These are phyloP conservation scores for Trichonephila clavipes DNA, from an alignment of 1,140 invertebrate genomes.

Conservation along the genomic window DNA sequence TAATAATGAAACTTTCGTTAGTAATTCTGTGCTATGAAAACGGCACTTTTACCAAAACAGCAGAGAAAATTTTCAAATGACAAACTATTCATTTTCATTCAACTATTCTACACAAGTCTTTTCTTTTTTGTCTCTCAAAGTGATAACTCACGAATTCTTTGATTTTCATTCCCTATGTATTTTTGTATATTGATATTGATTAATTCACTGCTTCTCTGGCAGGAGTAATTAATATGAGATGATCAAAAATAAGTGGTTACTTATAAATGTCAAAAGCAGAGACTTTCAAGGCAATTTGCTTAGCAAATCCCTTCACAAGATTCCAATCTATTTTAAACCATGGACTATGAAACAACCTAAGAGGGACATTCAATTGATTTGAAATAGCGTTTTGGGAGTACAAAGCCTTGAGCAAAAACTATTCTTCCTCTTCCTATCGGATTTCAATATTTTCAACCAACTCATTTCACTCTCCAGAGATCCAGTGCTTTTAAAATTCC, in stretches of 20 bases:
- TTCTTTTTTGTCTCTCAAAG: not conserved
- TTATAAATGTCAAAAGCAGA: constrained; percentile 25
- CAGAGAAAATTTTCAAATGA: too few relatives aligned
- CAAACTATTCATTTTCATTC: too few relatives aligned
- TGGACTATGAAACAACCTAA: constrained; percentile 34
- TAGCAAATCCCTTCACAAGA: not conserved
- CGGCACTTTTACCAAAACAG: too few relatives aligned
- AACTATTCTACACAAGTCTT: too few relatives aligned
- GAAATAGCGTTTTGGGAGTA: constrained; percentile 18
- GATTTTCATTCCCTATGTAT: not conserved
- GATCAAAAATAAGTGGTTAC: constrained; percentile 1
- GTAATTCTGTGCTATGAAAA: too few relatives aligned
- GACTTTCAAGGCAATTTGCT: not conserved
- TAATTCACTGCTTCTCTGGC: constrained; percentile 3
- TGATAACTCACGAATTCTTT: not conserved
- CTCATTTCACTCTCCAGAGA: not conserved
- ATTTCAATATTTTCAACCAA: constrained; percentile 62
- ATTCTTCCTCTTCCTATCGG: constrained; percentile 14
- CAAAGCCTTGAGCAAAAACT: constrained; percentile 45
- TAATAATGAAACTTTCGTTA: too few relatives aligned
- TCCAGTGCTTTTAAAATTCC: constrained; percentile 55
- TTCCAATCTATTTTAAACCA: not conserved
- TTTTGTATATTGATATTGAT: not conserved
- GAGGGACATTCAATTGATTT: constrained; percentile 26
- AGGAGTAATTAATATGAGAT: constrained; percentile 36